These are phyloP conservation scores for Platypus cylindrus DNA, from an alignment of 2,888 invertebrate genomes.

Conservation along the genomic window DNA sequence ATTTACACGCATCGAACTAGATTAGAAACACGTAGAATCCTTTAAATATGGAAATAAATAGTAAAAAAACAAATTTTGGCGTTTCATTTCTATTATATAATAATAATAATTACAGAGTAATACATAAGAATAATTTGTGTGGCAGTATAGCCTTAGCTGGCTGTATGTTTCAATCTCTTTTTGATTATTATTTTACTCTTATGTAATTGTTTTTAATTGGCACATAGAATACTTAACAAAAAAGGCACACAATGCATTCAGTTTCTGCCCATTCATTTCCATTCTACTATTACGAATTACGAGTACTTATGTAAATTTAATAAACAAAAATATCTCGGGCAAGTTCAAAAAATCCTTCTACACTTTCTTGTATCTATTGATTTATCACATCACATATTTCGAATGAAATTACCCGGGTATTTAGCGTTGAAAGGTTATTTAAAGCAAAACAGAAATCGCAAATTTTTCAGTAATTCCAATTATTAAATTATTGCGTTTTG, in stretches of 20 bases:
- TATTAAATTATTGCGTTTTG: too few relatives aligned
- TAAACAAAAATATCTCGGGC: slow-evolving; percentile 12
- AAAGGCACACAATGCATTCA: slow-evolving; percentile 31
- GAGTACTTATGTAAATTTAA: too few relatives aligned
- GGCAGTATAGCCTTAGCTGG: slow-evolving; percentile 36
- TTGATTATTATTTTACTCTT: background rate
- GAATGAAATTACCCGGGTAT: too few relatives aligned
- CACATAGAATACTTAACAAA: slow-evolving; percentile 29
- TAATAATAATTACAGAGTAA: too few relatives aligned
- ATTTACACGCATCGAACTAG: slow-evolving; percentile 11
- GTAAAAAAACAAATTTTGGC: background rate
- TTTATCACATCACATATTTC: too few relatives aligned
- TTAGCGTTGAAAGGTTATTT: too few relatives aligned
- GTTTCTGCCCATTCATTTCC: slow-evolving; percentile 15
- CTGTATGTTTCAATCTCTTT: slow-evolving; percentile 21
- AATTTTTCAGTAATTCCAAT: too few relatives aligned
- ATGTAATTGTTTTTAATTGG: slow-evolving; percentile 25
- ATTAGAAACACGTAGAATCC: too few relatives aligned
- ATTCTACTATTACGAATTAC: too few relatives aligned
- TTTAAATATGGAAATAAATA: background rate
- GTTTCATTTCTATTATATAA: slow-evolving; percentile 2
- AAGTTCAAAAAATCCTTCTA: slow-evolving; percentile 5
- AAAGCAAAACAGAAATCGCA: background rate
- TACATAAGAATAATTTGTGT: slow-evolving; percentile 17
- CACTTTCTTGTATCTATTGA: too few relatives aligned